phyloP scores from a whole-genome alignment of 2,888 invertebrate species.

The Perizoma affinitatum region DNA sequence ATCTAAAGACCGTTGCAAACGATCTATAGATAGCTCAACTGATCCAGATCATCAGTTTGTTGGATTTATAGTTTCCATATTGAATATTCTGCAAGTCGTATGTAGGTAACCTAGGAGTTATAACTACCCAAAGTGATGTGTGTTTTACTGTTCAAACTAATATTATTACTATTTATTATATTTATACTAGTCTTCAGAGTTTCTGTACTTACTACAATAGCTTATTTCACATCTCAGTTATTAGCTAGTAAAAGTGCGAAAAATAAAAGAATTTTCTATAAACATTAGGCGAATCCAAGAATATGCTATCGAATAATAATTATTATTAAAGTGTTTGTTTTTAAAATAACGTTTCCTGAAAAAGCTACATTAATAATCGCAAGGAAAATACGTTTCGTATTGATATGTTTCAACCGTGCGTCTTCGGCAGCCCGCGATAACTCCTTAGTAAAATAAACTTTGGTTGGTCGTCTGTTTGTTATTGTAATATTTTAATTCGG shows the following conservation, averaged over 20 bases:
- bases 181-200: background rate
- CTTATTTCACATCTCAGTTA: constrained; percentile 1
- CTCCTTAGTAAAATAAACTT: constrained; percentile 61
- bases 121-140: no score
- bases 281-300: background rate
- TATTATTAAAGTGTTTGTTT: constrained; percentile 32
- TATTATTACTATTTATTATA: no score
- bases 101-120: no score
- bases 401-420: constrained; percentile 43
- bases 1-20: no score
- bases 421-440: constrained; percentile 65
- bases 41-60: no score
- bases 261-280: background rate
- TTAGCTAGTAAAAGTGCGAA: constrained; percentile 8
- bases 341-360: constrained; percentile 27
- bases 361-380: constrained; percentile 34
- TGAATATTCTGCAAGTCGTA: no score
- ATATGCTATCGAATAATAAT: background rate
- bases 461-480: constrained; percentile 66
- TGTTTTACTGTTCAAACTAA: background rate
- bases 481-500: constrained; percentile 73
- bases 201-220: background rate
- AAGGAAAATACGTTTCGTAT: constrained; percentile 31
- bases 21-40: no score
- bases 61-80: no score